A percentile compares a stretch with the other conserved stretches of the same genome.
These are phyloP conservation scores for Siderastrea radians DNA, from an alignment of 92 coral and sea anemone genomes.

Conservation along the genomic window DNA sequence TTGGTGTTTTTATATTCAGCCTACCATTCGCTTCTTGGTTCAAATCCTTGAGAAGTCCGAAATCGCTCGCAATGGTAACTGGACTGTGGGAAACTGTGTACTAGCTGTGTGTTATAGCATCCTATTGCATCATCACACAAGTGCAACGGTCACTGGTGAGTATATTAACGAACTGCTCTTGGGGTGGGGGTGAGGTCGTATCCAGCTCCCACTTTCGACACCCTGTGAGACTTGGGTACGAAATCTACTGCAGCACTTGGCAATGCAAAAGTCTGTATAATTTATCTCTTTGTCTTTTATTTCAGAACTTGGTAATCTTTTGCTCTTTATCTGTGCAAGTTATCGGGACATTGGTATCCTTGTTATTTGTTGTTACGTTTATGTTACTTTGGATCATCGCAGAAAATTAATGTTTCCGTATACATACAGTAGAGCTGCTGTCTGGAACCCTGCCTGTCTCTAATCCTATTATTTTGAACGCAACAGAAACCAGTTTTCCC, in stretches of 20 bases:
- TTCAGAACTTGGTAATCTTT: constrained; percentile 93
- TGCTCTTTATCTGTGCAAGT: constrained; percentile 79
- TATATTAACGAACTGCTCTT: background rate
- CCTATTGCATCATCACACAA: constrained; percentile 87
- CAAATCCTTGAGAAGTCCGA: constrained; percentile 82
- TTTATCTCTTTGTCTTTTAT: background rate
- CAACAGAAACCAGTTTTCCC: no score
- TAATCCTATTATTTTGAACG: no score
- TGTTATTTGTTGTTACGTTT: background rate
- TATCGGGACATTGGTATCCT: constrained; percentile 98
- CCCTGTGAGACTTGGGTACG: no score
- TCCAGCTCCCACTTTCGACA: background rate
- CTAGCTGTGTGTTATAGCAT: constrained; percentile 96
- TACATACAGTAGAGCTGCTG: background rate
- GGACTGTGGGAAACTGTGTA: constrained; percentile 92
- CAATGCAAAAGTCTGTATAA: background rate
- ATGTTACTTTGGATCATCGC: background rate
- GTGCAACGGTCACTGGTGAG: constrained; percentile 36
- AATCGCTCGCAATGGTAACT: constrained; percentile 69
- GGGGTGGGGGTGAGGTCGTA: background rate
- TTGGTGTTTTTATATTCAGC: constrained; percentile 47
- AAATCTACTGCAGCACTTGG: no score
- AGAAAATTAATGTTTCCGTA: no score
- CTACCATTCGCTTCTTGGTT: constrained; percentile 84
- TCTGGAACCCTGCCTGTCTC: background rate